Evolutionary conservation across 1,140 invertebrate species (phyloP).

Genomic region (Macrocentrus cingulum): DNA sequence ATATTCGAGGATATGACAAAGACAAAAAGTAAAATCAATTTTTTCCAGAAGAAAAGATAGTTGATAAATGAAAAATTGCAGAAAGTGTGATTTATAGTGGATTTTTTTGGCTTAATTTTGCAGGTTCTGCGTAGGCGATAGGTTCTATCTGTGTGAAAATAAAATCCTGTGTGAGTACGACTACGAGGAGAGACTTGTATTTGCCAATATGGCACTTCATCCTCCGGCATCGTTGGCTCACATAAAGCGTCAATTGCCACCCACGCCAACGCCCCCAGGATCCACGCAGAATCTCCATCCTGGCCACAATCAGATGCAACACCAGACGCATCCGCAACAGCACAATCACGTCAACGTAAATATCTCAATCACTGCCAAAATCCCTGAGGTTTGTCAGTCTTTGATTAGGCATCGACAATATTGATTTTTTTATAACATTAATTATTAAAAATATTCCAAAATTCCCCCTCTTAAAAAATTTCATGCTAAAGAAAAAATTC

Average conservation of each 20-base stretch:
- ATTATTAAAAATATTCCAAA: too few species aligned
- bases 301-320: constrained; percentile 50
- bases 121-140: constrained; percentile 96
- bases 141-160: constrained; percentile 95
- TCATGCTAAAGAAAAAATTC: too few species aligned
- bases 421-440: too few species aligned
- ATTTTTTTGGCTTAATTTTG: constrained; percentile 26
- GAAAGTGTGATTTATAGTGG: neutral
- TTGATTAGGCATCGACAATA: too few species aligned
- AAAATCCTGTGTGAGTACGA: constrained; percentile 97
- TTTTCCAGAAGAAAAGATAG: too few species aligned
- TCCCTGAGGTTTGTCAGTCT: neutral
- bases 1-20: too few species aligned
- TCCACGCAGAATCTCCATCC: constrained; percentile 42
- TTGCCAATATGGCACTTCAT: constrained; percentile 89
- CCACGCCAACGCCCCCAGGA: constrained; percentile 51
- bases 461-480: too few species aligned
- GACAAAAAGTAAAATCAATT: too few species aligned
- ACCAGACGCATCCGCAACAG: constrained; percentile 44
- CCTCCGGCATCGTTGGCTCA: constrained; percentile 79
- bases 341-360: constrained; percentile 57
- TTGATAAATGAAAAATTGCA: too few species aligned
- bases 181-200: constrained; percentile 90
- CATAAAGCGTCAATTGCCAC: constrained; percentile 80
- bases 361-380: constrained; percentile 20